phyloP scores from a whole-genome alignment of 2,888 invertebrate genomes.

The Eilema caniola region DNA sequence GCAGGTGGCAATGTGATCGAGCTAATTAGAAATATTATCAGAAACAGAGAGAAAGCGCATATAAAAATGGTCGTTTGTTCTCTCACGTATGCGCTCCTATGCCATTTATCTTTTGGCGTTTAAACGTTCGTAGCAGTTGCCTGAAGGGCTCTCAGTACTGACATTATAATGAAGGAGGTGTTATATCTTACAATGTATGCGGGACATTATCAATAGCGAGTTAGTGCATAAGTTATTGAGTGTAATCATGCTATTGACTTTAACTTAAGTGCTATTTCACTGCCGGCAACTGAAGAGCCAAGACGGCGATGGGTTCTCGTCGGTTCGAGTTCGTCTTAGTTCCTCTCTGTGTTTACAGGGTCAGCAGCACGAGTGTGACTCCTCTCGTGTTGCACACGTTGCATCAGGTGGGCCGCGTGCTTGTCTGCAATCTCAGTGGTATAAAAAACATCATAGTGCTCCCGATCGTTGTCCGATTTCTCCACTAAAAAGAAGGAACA shows the following conservation, averaged over 20 bases:
- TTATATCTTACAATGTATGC: background rate
- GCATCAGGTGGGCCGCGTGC: no score
- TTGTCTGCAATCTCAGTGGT: no score
- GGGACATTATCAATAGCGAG: background rate
- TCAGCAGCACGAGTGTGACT: no score
- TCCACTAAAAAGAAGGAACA: no score
- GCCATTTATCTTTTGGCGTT: background rate
- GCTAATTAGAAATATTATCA: background rate
- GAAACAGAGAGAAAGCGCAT: background rate
- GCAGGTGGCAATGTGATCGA: background rate
- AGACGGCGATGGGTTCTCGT: no score
- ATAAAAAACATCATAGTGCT: no score
- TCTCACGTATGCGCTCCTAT: background rate
- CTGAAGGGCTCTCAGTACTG: background rate
- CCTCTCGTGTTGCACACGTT: no score
- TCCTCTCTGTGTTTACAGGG: no score
- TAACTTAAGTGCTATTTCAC: background rate
- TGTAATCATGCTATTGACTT: background rate
- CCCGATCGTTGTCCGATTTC: no score
- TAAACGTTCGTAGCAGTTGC: background rate
- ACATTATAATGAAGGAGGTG: background rate
- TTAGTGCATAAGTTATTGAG: background rate
- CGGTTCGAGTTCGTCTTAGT: no score
- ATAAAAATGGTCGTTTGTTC: background rate
- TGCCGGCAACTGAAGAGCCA: no score